Conservation (phyloP, 2,797 vertebrate genomes). For the Perodicticus potto region DNA sequence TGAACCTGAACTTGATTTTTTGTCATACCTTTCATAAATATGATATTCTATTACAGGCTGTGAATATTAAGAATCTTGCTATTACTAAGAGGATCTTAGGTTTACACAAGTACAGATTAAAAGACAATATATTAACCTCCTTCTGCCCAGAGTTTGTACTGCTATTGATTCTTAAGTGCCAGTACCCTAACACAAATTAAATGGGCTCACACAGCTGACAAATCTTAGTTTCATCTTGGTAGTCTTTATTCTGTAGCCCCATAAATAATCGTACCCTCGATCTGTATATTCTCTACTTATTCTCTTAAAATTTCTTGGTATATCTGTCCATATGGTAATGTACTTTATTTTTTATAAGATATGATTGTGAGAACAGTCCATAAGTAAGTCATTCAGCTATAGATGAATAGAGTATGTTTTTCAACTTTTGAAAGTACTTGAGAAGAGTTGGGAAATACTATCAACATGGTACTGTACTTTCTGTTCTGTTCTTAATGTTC, state of each 20-base stretch:
- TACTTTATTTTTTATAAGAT: neutral
- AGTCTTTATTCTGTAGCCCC: neutral
- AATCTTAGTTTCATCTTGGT: neutral
- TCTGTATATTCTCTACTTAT: conserved; percentile 12
- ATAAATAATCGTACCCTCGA: neutral
- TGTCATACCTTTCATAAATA: neutral
- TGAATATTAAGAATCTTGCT: conserved; percentile 1
- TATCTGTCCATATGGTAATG: neutral
- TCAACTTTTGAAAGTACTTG: conserved; percentile 24
- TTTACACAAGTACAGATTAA: neutral
- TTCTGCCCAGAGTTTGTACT: neutral
- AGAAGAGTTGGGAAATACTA: neutral
- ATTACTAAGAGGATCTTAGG: neutral
- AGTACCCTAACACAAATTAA: neutral
- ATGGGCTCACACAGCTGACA: neutral
- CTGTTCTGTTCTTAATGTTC: neutral
- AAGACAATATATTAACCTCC: neutral
- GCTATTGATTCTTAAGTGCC: neutral
- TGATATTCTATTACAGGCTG: neutral
- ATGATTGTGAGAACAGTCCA: neutral
- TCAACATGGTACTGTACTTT: neutral
- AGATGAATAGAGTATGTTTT: neutral
- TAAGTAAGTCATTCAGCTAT: neutral
- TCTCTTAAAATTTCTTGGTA: neutral
- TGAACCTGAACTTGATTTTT: neutral